Conservation (phyloP, 2,113 vertebrate genomes). For the Pterocles gutturalis region DNA sequence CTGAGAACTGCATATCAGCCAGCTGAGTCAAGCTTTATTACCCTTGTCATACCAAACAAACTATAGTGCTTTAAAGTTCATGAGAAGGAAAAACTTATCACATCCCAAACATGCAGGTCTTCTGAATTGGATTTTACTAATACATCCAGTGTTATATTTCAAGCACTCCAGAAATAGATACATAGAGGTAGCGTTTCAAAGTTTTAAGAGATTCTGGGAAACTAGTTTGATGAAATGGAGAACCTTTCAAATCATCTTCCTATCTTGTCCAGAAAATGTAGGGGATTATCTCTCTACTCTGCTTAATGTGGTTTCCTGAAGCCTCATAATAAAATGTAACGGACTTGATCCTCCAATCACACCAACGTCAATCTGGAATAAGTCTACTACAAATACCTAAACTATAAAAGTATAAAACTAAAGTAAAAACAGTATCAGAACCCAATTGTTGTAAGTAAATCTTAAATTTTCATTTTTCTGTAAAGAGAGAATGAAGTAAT, state of each 20-base stretch:
- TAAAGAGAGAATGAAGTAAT: background rate
- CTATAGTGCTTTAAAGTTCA: background rate
- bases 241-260: background rate
- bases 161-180: background rate
- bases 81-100: background rate
- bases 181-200: background rate
- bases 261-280: background rate
- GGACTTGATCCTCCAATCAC: background rate
- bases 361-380: background rate
- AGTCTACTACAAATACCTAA: background rate
- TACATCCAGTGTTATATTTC: background rate
- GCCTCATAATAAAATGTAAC: background rate
- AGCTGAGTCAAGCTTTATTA: background rate
- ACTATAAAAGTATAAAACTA: background rate
- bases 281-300: background rate
- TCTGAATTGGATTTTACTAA: background rate
- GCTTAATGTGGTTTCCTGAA: background rate
- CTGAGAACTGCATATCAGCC: background rate
- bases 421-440: background rate
- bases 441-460: background rate
- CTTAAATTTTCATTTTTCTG: background rate
- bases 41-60: background rate
- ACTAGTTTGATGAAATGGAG: background rate
- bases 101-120: background rate
- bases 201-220: background rate